Conservation (phyloP, 2,888 invertebrate genomes). For the Taphrorychus bicolor region DNA sequence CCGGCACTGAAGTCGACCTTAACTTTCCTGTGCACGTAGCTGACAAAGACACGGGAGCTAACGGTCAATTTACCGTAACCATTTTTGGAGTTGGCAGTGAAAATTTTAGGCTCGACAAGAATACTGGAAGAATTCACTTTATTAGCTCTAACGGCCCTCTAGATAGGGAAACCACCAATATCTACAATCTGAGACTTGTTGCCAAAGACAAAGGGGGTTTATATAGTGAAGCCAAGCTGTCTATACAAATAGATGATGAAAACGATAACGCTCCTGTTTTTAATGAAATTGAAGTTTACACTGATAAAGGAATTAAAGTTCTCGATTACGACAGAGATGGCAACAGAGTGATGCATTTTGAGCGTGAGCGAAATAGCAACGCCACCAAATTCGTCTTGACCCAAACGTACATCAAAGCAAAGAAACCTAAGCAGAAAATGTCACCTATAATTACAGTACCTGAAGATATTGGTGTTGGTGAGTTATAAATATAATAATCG, state of each 20-base stretch:
- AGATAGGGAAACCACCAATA: slow-evolving; percentile 75
- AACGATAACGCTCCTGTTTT: slow-evolving; percentile 83
- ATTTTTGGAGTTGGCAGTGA: slow-evolving; percentile 79
- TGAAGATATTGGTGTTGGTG: slow-evolving; percentile 76
- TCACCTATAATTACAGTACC: slow-evolving; percentile 73
- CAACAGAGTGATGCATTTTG: slow-evolving; percentile 61
- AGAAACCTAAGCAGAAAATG: slow-evolving; percentile 49
- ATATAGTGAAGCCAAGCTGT: slow-evolving; percentile 75
- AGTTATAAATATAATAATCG: slow-evolving; percentile 47
- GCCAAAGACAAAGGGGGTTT: slow-evolving; percentile 81
- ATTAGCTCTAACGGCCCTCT: slow-evolving; percentile 61
- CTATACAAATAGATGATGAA: slow-evolving; percentile 75
- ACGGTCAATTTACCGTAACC: slow-evolving; percentile 73
- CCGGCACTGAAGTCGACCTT: slow-evolving; percentile 74
- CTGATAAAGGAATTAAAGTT: slow-evolving; percentile 72
- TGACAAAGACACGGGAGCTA: slow-evolving; percentile 74
- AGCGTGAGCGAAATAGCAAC: slow-evolving; percentile 48
- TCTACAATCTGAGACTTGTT: slow-evolving; percentile 73
- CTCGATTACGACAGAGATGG: slow-evolving; percentile 66
- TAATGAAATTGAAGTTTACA: slow-evolving; percentile 72
- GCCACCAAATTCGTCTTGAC: slow-evolving; percentile 49
- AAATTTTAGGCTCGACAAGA: slow-evolving; percentile 72
- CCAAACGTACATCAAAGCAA: slow-evolving; percentile 49
- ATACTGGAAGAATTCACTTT: slow-evolving; percentile 68
- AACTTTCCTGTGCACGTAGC: slow-evolving; percentile 72